Percentiles rank a stretch among this genome's conserved stretches.
phyloP scores from a whole-genome alignment of 2,797 vertebrate species.

The Columba guinea region DNA sequence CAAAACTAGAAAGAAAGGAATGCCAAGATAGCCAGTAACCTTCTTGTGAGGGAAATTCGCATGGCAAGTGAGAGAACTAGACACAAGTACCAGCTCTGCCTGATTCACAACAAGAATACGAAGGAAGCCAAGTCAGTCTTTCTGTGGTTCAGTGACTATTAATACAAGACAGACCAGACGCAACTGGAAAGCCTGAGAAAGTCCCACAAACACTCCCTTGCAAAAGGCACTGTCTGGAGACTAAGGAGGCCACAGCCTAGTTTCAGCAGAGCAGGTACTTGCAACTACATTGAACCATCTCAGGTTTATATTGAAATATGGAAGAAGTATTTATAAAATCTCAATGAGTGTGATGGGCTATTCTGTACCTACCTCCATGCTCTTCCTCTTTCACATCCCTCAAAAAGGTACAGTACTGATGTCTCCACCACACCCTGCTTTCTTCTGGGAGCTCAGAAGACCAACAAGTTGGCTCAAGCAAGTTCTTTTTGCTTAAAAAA shows the following conservation, averaged over 20 bases:
- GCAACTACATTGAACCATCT: neutral
- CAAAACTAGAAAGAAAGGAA: neutral
- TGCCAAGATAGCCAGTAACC: neutral
- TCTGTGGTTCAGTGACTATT: constrained; percentile 63
- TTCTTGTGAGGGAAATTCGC: neutral
- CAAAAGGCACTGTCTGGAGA: constrained; percentile 26
- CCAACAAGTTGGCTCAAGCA: neutral
- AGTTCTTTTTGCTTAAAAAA: neutral
- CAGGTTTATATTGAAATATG: neutral
- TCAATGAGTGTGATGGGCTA: neutral
- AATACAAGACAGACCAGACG: constrained; percentile 32
- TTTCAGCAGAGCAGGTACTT: constrained; percentile 9
- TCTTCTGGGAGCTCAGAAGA: neutral
- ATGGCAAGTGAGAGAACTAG: neutral
- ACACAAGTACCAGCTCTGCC: neutral
- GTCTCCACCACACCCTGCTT: neutral
- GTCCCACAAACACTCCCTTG: constrained; percentile 40
- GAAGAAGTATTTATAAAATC: neutral
- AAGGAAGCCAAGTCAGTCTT: constrained; percentile 68
- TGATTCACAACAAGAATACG: constrained; percentile 62
- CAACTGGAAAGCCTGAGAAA: constrained; percentile 68
- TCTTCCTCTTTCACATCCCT: neutral
- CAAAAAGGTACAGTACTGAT: neutral
- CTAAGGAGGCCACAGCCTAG: neutral
- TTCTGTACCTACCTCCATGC: neutral